Percentiles rank a stretch among this genome's conserved stretches.
Evolutionary conservation across 2,888 invertebrate genomes (phyloP).

Genomic region (Papilio protenor): DNA sequence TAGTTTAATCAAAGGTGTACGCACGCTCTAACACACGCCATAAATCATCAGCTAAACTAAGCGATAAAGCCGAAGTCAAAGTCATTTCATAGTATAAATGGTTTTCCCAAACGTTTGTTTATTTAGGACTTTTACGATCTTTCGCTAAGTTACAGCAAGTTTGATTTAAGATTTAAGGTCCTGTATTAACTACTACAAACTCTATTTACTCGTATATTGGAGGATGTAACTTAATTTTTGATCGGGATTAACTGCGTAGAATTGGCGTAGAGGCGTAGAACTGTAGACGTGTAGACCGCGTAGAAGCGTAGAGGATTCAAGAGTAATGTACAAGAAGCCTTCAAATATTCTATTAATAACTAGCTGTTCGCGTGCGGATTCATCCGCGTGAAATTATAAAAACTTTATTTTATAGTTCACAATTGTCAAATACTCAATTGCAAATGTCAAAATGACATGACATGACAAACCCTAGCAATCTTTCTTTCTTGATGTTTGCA

Average conservation of each 20-base stretch:
- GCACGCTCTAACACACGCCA: not conserved
- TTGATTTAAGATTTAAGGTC: constrained; percentile 10
- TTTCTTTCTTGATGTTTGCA: too few relatives aligned
- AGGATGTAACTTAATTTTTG: too few relatives aligned
- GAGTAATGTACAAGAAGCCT: not conserved
- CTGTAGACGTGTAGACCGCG: not conserved
- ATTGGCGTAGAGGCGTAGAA: not conserved
- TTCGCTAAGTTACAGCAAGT: not conserved
- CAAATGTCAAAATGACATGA: too few relatives aligned
- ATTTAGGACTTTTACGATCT: constrained; percentile 30
- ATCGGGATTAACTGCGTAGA: too few relatives aligned
- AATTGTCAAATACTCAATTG: too few relatives aligned
- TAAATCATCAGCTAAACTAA: not conserved
- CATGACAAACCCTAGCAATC: too few relatives aligned
- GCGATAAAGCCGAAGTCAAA: not conserved
- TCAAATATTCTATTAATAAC: too few relatives aligned
- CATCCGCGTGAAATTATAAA: too few relatives aligned
- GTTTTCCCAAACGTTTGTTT: constrained; percentile 11
- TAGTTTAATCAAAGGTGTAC: too few relatives aligned
- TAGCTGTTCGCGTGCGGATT: too few relatives aligned
- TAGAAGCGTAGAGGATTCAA: not conserved
- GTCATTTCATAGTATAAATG: not conserved
- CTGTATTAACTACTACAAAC: not conserved
- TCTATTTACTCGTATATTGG: too few relatives aligned
- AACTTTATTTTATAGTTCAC: too few relatives aligned